Percentiles rank a stretch among this genome's conserved stretches.
phyloP scores from a whole-genome alignment of 2,888 invertebrate genomes.

The Standfussiana lucernea region DNA sequence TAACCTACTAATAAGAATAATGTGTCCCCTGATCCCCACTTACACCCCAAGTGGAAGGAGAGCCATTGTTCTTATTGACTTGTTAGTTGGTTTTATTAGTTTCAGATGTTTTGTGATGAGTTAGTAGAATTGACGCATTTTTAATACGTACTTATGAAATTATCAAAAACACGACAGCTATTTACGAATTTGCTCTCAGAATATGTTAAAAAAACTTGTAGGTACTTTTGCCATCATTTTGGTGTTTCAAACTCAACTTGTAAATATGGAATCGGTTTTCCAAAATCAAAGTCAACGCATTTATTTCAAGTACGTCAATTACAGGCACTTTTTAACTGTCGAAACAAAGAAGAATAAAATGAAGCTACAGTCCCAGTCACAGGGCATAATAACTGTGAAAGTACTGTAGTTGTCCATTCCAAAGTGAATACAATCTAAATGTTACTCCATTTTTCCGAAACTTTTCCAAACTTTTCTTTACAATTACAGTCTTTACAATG shows the following conservation, averaged over 20 bases:
- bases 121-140: too few species aligned
- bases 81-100: neutral
- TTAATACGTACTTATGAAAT: too few species aligned
- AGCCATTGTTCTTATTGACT: neutral
- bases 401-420: too few species aligned
- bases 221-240: too few species aligned
- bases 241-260: neutral
- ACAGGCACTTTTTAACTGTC: too few species aligned
- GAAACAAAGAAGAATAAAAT: too few species aligned
- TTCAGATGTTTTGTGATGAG: neutral
- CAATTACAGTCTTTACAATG: neutral
- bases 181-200: neutral
- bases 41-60: neutral
- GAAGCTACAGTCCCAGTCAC: too few species aligned
- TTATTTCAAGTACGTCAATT: too few species aligned
- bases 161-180: neutral
- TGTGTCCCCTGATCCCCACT: too few species aligned
- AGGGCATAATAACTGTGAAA: too few species aligned
- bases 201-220: neutral
- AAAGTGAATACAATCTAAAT: neutral
- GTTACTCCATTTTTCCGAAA: neutral
- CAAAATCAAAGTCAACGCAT: too few species aligned
- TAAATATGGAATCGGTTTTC: neutral
- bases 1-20: too few species aligned
- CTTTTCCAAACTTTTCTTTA: neutral